These are phyloP conservation scores for Tinamus guttatus DNA, from an alignment of 2,113 vertebrate genomes.

Conservation along the genomic window DNA sequence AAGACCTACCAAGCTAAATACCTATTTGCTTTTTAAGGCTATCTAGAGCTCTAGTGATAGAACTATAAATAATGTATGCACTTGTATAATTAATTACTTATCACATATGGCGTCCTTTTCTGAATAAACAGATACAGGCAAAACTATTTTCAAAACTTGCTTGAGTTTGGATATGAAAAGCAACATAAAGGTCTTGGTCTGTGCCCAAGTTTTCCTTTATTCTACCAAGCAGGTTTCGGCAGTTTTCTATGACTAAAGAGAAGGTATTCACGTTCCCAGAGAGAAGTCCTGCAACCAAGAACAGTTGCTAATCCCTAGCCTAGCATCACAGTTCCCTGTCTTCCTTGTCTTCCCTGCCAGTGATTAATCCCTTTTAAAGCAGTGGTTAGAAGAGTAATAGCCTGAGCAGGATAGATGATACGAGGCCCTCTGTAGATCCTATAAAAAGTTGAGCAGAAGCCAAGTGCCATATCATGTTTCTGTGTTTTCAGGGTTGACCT, in stretches of 20 bases:
- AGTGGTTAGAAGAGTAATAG: background rate
- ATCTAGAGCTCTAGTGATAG: background rate
- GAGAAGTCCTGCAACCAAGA: background rate
- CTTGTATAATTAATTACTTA: background rate
- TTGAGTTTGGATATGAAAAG: background rate
- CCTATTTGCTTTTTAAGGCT: background rate
- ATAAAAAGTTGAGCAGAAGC: background rate
- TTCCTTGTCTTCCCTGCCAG: background rate
- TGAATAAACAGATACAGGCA: background rate
- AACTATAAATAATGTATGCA: background rate
- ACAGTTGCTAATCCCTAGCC: background rate
- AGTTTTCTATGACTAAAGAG: background rate
- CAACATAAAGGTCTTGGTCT: background rate
- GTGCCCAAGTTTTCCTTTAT: background rate
- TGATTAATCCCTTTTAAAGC: background rate
- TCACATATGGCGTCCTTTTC: background rate
- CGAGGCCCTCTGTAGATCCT: background rate
- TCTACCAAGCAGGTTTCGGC: background rate
- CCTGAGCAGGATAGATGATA: background rate
- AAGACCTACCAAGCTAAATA: background rate
- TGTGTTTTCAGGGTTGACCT: conserved; percentile 17
- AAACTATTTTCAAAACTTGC: background rate
- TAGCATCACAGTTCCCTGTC: background rate
- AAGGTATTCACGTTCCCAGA: background rate
- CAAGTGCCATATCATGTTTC: background rate